phyloP scores from a whole-genome alignment of 2,113 vertebrate genomes.

The Silurus glanis region DNA sequence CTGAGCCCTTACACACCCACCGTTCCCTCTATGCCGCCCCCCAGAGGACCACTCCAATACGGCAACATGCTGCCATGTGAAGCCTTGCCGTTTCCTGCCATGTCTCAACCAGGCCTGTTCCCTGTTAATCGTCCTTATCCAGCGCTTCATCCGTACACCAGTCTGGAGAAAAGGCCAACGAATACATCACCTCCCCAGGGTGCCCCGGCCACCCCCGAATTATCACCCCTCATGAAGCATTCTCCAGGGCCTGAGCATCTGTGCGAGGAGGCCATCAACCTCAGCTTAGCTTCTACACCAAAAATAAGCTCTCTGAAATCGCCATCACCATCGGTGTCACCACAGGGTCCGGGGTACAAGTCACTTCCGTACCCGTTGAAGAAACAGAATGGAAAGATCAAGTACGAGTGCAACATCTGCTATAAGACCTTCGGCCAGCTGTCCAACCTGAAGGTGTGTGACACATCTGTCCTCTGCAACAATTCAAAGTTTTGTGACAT shows the following conservation, averaged over 20 bases:
- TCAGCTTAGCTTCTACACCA: conserved; percentile 55
- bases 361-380: conserved; percentile 77
- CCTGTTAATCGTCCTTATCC: conserved; percentile 60
- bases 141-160: conserved; percentile 48
- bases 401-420: conserved; percentile 84
- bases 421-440: conserved; percentile 86
- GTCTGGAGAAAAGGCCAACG: conserved; percentile 64
- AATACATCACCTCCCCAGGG: conserved; percentile 67
- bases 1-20: conserved; percentile 66
- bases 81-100: conserved; percentile 58
- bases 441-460: conserved; percentile 86
- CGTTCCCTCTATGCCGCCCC: conserved; percentile 62
- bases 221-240: conserved; percentile 60
- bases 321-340: background rate
- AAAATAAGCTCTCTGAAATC: conserved; percentile 46
- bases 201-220: conserved; percentile 62
- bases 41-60: conserved; percentile 58
- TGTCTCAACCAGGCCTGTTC: conserved; percentile 54
- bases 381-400: conserved; percentile 81
- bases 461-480: background rate
- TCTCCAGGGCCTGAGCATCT: conserved; percentile 31
- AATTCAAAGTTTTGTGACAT: background rate
- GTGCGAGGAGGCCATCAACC: conserved; percentile 70
- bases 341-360: conserved; percentile 63
- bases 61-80: conserved; percentile 60